Conservation (phyloP, 2,113 vertebrate genomes). For the Tyrannus savana region DNA sequence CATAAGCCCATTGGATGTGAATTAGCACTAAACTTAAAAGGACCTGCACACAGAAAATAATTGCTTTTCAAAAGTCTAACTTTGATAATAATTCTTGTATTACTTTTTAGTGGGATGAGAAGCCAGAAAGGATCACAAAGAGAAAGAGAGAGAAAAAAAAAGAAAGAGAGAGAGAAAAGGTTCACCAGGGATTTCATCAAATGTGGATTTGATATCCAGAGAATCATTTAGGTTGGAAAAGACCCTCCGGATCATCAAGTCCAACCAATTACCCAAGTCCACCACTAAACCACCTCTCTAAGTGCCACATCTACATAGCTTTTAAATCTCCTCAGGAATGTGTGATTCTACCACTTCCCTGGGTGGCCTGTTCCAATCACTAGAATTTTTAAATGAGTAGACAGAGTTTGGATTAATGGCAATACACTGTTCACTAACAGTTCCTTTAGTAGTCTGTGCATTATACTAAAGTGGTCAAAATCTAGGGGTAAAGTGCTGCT, state of each 20-base stretch:
- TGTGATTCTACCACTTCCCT: background rate
- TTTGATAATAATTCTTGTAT: background rate
- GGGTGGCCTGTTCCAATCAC: background rate
- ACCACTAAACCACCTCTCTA: background rate
- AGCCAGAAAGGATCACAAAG: background rate
- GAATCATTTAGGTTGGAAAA: background rate
- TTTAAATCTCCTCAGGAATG: background rate
- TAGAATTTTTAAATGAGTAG: background rate
- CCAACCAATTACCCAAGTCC: background rate
- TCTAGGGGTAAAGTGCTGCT: background rate
- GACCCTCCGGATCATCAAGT: background rate
- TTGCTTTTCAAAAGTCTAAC: background rate
- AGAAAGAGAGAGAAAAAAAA: background rate
- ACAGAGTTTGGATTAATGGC: background rate
- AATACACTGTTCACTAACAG: background rate
- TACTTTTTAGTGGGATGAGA: background rate
- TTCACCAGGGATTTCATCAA: background rate
- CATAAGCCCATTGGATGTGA: background rate
- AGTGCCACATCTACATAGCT: too few relatives aligned
- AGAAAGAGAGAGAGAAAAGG: background rate
- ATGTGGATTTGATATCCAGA: background rate
- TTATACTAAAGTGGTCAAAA: background rate
- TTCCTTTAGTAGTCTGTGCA: background rate
- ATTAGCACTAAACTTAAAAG: background rate
- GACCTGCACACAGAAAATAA: background rate